Evolutionary conservation across 2,113 vertebrate species (phyloP), one percentile per base, ranked within the genome.

Genomic region (Natator depressus): DNA sequence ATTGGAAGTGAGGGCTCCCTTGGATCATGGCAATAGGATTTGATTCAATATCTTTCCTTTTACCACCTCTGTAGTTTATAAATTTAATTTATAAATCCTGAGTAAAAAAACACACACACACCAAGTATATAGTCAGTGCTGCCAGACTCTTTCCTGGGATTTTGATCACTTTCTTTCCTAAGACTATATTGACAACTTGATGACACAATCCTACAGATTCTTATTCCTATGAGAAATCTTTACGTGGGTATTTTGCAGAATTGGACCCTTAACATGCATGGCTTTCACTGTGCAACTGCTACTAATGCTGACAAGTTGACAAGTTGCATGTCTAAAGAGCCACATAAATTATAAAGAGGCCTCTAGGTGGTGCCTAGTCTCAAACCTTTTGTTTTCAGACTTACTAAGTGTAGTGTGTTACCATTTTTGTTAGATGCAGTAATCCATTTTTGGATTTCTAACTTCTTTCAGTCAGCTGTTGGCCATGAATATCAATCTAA

Each of bases 401-500:
- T 69, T 75, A 8, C 69, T 14, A 4, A 11, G 10, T 55, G 46
- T 53, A 53, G 87, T 47, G 19, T 93, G 35, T 69, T 38, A n/a
- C n/a, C 35, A 22, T 94, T 80, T 95, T 76, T 93, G 53, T 89
- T 89, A 1, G 8, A 2, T 47, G 12, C 54, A 84, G 91, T 53
- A 11, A 75, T 5, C 49, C 24, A 3, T 82, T 62, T 93, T 80
- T 94, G 78, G 59, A 17, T 65, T 89, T 17, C 59, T 69, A 1
- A 51, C 96, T 85, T 75, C 62, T 98, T 96, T 14, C 96, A 99
- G 99, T 99, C 99, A 35, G 99, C 99, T 1, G 99, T 99, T 42
- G 99, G 99, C 87, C 99, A 99, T 0, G 99, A 99, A 62, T 99
- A 99, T 91, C 99, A 99, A 96, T 98, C 99, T 75, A 98, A 99